phyloP scores from a whole-genome alignment of 1,140 invertebrate species.

The Drosophila albomicans region DNA sequence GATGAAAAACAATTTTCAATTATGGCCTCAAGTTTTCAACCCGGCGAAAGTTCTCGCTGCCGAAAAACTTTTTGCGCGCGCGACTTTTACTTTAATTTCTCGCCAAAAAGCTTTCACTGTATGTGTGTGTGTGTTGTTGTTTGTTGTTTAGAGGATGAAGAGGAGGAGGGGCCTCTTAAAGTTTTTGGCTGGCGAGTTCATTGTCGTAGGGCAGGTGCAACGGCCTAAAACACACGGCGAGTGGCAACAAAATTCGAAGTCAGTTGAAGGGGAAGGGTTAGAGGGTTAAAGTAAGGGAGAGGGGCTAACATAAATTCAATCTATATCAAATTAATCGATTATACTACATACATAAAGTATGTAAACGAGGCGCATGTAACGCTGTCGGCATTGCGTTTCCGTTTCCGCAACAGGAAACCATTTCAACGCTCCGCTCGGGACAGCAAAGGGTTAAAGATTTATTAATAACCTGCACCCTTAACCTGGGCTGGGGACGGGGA shows the following conservation, averaged over 20 bases:
- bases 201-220: constrained; percentile 58
- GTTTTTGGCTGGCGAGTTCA: constrained; percentile 40
- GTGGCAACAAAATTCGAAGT: too few relatives aligned
- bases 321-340: constrained; percentile 85
- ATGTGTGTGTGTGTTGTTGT: constrained; percentile 21
- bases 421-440: constrained; percentile 32
- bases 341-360: constrained; percentile 32
- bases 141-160: not conserved
- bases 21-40: constrained; percentile 50
- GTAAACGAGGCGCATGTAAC: constrained; percentile 50
- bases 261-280: not conserved
- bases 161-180: constrained; percentile 22
- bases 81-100: constrained; percentile 59
- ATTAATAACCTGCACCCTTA: constrained; percentile 69
- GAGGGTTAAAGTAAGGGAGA: too few relatives aligned
- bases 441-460: constrained; percentile 82
- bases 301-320: constrained; percentile 76
- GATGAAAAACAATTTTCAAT: constrained; percentile 55
- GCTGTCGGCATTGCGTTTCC: constrained; percentile 84
- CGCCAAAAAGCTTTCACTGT: constrained; percentile 30
- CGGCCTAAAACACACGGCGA: constrained; percentile 29
- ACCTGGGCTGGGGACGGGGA: constrained; percentile 1
- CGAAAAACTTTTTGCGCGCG: constrained; percentile 44
- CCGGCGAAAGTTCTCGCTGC: constrained; percentile 46
- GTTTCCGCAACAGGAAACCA: constrained; percentile 80